Conservation (phyloP, 2,113 vertebrate species). For the Amphiprion ocellaris region DNA sequence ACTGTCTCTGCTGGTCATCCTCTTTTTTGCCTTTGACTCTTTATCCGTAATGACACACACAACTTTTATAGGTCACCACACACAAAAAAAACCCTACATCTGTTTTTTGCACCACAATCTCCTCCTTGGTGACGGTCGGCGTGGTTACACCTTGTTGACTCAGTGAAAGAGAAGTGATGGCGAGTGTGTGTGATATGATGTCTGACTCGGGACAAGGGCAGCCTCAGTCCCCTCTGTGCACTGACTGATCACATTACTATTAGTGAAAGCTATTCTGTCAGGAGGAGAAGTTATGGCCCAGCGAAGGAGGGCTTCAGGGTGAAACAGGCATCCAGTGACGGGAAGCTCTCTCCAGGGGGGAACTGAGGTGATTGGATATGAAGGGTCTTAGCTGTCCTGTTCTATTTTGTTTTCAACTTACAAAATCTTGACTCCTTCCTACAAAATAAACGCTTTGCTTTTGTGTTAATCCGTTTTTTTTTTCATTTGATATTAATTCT, state of each 20-base stretch:
- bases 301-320: conserved; percentile 41
- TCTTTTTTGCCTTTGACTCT: not conserved
- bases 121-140: not conserved
- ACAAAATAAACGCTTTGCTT: conserved; percentile 13
- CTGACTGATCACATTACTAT: conserved; percentile 82
- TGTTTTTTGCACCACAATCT: not conserved
- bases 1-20: too few relatives aligned
- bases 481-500: conserved; percentile 9
- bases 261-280: conserved; percentile 73
- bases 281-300: conserved; percentile 64
- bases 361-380: conserved; percentile 65
- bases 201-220: conserved; percentile 67
- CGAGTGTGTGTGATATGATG: conserved; percentile 69
- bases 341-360: conserved; percentile 38
- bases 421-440: conserved; percentile 35
- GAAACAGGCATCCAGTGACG: conserved; percentile 64
- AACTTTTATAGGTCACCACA: conserved; percentile 31
- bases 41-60: not conserved
- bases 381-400: conserved; percentile 54
- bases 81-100: not conserved
- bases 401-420: conserved; percentile 27
- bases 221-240: conserved; percentile 67
- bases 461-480: not conserved
- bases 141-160: conserved; percentile 59
- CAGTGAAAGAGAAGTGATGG: conserved; percentile 57